Percentiles rank a stretch among this genome's conserved stretches.
These are phyloP conservation scores for Zeuzera pyrina DNA, from an alignment of 2,888 invertebrate species.

Conservation along the genomic window DNA sequence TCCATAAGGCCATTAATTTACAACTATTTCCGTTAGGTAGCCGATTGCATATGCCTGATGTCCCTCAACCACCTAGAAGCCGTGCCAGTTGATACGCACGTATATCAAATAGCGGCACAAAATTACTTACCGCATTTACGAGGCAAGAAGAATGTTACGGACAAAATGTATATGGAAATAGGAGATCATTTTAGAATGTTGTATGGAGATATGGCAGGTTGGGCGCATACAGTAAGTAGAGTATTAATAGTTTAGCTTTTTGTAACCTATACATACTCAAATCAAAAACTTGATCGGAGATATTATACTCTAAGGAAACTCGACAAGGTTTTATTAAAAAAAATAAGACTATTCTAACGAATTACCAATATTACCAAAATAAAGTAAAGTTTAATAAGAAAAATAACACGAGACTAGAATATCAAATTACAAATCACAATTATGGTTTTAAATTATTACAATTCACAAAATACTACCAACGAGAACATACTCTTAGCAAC, in stretches of 20 bases:
- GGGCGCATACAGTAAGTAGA: conserved; percentile 92
- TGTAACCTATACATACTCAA: too few relatives aligned
- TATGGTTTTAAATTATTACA: too few relatives aligned
- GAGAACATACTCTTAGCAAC: too few relatives aligned
- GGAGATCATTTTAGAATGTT: conserved; percentile 83
- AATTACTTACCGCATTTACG: conserved; percentile 85
- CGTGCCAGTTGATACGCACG: conserved; percentile 97
- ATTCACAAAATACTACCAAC: too few relatives aligned
- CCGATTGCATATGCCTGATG: conserved; percentile 98
- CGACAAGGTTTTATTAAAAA: too few relatives aligned
- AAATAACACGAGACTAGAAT: too few relatives aligned
- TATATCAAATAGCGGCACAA: conserved; percentile 89
- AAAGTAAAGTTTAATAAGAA: too few relatives aligned
- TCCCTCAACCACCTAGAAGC: conserved; percentile 90
- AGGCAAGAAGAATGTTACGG: conserved; percentile 83
- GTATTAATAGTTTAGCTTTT: too few relatives aligned
- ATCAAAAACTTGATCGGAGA: too few relatives aligned
- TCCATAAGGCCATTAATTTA: neutral
- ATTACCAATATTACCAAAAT: too few relatives aligned
- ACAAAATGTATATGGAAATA: conserved; percentile 89
- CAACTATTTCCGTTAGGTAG: conserved; percentile 78
- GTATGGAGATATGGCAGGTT: conserved; percentile 92
- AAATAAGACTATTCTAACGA: conserved; percentile 5
- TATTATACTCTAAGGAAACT: too few relatives aligned
- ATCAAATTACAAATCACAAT: too few relatives aligned